Base-by-base conservation (phyloP, 2,888 invertebrate genomes). In the Troides aeacus region DNA sequence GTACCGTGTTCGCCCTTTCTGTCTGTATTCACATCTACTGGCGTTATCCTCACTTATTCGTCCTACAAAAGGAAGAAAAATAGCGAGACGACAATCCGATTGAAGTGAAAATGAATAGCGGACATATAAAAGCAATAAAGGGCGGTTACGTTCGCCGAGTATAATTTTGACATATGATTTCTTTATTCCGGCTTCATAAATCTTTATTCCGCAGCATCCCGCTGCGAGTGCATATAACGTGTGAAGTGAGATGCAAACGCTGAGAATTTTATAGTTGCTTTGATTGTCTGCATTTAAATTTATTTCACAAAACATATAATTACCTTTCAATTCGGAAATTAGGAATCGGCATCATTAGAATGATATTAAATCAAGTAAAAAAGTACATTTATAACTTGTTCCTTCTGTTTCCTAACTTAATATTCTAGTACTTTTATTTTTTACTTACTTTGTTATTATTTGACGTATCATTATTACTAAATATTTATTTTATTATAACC, bases 91-190 rank as follows among this genome's bases (percentile, higher is more conserved):
- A 81, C 80, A 77, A 72, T 69, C 75, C 79, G 76, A 81, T 84
- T 83, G 85, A 86, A 86, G 84, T 79, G 81, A 83, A 82, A 83
- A 85, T 87, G 85, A 88, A 86, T 84, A 75, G 79, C 73, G 75
- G 72, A 72, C 73, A 73, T 77, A 80, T 85, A 84, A 83, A 80
- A 71, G 57, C 67, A 69, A 70, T 71, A 70, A 70, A 70, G 62
- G 46, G 30, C 57, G 42, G 59, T 68, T 70, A 66, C 71, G 71
- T 73, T 80, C 81, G 83, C 79, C 80, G 81, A 76, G 79, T 85
- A 78, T 86, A 84, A 89, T 88, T 84, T 85, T 85, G 85, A 85
- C 84, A 85, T 80, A 81, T 87, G 87, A 89, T 89, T 90, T 87
- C 87, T 89, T 88, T 82, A 89, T 89, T 85, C 87, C 82, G 66